Base-by-base conservation (phyloP, 1,140 invertebrate genomes). In the Drosophila burlai region DNA sequence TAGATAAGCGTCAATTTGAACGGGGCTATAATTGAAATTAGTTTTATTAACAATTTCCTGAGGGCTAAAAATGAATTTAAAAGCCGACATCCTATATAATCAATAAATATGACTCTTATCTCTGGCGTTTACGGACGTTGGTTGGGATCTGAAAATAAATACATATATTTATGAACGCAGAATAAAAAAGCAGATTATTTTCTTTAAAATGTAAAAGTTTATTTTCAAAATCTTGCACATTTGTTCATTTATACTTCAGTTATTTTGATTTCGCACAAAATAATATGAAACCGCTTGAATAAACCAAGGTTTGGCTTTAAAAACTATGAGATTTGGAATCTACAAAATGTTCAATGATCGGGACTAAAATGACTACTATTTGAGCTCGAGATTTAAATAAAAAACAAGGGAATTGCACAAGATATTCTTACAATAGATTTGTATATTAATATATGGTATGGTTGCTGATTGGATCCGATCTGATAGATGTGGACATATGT, bases 361-460 rank as follows among this genome's bases (percentile, higher is more conserved):
- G n/a, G 34, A 24, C 49, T n/a, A n/a, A n/a, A n/a, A n/a, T n/a
- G n/a, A n/a, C n/a, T n/a, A n/a, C n/a, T 50, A 58, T 55, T 72
- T 72, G 31, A 45, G 73, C 40, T 65, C 63, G 55, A 54, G 40
- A 34, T 58, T 60, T 9, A 66, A 62, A 72, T 38, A 57, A 71
- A 60, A 66, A 36, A 34, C 16, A 18, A 52, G 43, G 43, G 42
- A 67, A 90, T 91, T 91, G 83, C 82, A 91, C 82, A 83, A 74
- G 80, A 77, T 78, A 83, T 72, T 86, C 76, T 90, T 91, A 86
- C 63, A 71, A 74, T 85, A 81, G 76, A 50, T 80, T 80, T 13
- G 34, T 45, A 36, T 80, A 63, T 50, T 67, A 21, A 40, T 71
- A 69, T 77, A 60, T 57, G 54, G 3, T 54, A 52, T 50, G 59